These are phyloP conservation scores for Palaemon carinicauda DNA, from an alignment of 1,140 invertebrate genomes.

Conservation along the genomic window DNA sequence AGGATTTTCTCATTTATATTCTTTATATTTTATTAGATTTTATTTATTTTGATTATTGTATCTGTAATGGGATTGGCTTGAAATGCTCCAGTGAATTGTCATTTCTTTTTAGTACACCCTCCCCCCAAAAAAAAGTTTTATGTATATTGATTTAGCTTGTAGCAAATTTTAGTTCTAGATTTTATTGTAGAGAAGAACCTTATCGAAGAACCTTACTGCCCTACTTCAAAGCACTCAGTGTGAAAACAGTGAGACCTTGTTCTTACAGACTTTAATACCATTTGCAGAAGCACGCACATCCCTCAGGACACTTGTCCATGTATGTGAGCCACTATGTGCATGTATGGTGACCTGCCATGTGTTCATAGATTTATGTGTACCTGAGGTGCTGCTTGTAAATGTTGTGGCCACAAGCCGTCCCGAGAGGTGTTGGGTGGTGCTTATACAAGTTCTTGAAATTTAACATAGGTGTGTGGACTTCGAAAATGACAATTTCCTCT, in stretches of 20 bases:
- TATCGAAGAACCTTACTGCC: background rate
- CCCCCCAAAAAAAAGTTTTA: too few species aligned
- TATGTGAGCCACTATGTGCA: slow-evolving; percentile 43
- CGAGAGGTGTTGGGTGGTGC: slow-evolving; percentile 43
- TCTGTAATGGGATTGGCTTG: background rate
- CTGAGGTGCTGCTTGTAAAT: slow-evolving; percentile 41
- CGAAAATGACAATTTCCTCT: background rate
- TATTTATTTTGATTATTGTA: slow-evolving; percentile 47
- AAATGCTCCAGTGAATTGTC: slow-evolving; percentile 7
- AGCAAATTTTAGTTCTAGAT: slow-evolving; percentile 11
- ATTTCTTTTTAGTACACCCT: background rate
- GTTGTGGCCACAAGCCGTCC: slow-evolving; percentile 47
- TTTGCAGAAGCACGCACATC: slow-evolving; percentile 35
- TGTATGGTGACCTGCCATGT: slow-evolving; percentile 23
- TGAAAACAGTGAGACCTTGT: slow-evolving; percentile 41
- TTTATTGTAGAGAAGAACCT: slow-evolving; percentile 3
- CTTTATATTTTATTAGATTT: slow-evolving; percentile 16
- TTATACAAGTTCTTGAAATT: background rate
- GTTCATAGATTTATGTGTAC: slow-evolving; percentile 19
- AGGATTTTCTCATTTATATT: slow-evolving; percentile 25
- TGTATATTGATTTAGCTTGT: background rate
- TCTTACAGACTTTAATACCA: slow-evolving; percentile 47
- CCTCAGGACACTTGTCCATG: slow-evolving; percentile 42
- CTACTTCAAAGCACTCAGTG: slow-evolving; percentile 26
- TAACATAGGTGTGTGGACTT: background rate